Percentiles rank a stretch among this genome's conserved stretches.
phyloP scores from a whole-genome alignment of 2,113 vertebrate species.

The Paedocypris sp. region DNA sequence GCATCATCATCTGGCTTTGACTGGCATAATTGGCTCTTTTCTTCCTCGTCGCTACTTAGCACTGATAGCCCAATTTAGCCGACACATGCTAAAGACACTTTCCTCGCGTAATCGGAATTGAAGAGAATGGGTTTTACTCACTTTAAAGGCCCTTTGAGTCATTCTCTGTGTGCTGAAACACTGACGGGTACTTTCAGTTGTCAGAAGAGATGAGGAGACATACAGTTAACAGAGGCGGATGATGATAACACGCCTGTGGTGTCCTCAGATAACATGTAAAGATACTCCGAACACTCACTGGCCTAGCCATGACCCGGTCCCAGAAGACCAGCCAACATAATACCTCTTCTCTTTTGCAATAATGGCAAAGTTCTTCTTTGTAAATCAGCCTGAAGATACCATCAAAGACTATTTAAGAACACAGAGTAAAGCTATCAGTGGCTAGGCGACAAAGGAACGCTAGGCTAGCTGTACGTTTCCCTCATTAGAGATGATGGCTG shows the following conservation, averaged over 20 bases:
- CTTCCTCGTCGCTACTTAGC: constrained; percentile 41
- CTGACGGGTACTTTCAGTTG: constrained; percentile 34
- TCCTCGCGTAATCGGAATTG: constrained; percentile 44
- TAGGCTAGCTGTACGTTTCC: constrained; percentile 29
- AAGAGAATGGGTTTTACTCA: constrained; percentile 43
- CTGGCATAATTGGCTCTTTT: constrained; percentile 46
- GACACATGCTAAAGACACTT: constrained; percentile 44
- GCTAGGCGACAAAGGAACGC: constrained; percentile 35
- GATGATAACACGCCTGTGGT: constrained; percentile 20
- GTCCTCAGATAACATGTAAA: constrained; percentile 25
- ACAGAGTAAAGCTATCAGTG: constrained; percentile 29
- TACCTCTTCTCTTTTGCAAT: constrained; percentile 24
- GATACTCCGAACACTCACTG: neutral
- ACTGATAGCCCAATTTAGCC: constrained; percentile 48
- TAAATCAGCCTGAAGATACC: constrained; percentile 34
- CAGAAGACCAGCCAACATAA: constrained; percentile 12
- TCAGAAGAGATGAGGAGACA: constrained; percentile 29
- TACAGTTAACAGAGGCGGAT: constrained; percentile 24
- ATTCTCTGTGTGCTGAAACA: constrained; percentile 36
- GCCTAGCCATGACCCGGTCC: constrained; percentile 16
- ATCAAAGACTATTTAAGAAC: constrained; percentile 32
- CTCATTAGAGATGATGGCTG: constrained; percentile 24
- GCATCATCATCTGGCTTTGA: constrained; percentile 46
- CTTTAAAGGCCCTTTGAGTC: constrained; percentile 38
- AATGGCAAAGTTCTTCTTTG: constrained; percentile 23